Percentiles rank a stretch among this genome's conserved stretches.
Evolutionary conservation across 2,113 vertebrate species (phyloP).

Genomic region (Petromus typicus): DNA sequence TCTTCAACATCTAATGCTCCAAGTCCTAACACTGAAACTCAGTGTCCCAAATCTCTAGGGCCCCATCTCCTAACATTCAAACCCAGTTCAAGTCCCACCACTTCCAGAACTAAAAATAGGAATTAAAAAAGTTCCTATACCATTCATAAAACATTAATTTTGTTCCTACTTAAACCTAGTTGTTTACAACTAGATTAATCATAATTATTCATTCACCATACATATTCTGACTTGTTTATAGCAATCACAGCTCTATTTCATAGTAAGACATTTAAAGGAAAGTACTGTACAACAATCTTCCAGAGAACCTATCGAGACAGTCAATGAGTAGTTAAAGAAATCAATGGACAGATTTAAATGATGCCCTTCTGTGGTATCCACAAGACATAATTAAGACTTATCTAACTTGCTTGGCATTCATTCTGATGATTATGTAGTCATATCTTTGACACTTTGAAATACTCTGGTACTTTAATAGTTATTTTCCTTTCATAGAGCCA

Average conservation of each 20-base stretch:
- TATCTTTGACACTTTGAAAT: not conserved
- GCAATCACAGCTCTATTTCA: not conserved
- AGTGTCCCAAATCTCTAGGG: not conserved
- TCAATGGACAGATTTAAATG: not conserved
- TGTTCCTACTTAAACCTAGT: not conserved
- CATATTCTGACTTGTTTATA: slow-evolving; percentile 4
- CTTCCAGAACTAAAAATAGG: not conserved
- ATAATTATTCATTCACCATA: not conserved
- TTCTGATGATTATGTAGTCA: slow-evolving; percentile 21
- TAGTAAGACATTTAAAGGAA: slow-evolving; percentile 1
- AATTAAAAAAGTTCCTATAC: not conserved
- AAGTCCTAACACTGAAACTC: not conserved
- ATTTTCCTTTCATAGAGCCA: not conserved
- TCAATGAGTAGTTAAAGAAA: not conserved
- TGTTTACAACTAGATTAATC: not conserved
- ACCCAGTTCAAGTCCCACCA: not conserved
- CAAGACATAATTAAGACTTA: slow-evolving; percentile 17
- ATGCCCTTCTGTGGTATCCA: slow-evolving; percentile 28
- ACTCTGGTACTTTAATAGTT: not conserved
- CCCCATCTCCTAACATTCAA: not conserved
- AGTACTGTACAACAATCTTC: not conserved
- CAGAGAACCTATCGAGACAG: not conserved
- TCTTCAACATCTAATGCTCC: not conserved
- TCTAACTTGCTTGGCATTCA: not conserved
- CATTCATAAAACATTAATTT: not conserved